A percentile compares a stretch with the other conserved stretches of the same genome.
These are phyloP conservation scores for Sapayoa aenigma DNA, from an alignment of 2,113 vertebrate genomes.

Conservation along the genomic window DNA sequence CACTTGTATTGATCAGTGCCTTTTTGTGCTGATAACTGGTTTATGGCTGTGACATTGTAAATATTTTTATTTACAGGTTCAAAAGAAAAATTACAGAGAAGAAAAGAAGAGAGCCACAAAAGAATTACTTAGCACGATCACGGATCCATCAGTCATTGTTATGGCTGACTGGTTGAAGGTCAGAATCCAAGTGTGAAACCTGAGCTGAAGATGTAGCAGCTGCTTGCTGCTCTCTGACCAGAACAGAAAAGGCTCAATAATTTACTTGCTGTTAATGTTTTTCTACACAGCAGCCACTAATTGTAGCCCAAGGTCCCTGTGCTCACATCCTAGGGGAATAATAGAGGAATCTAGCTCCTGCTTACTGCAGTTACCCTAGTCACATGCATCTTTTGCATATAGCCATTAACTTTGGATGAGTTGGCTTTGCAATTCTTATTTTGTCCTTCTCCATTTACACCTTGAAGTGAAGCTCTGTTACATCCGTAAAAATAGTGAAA, in stretches of 20 bases:
- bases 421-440: background rate
- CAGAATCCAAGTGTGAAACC: slow-evolving; percentile 50
- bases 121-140: slow-evolving; percentile 97
- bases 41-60: background rate
- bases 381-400: background rate
- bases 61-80: slow-evolving; percentile 80
- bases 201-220: background rate
- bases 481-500: background rate
- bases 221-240: background rate
- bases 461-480: background rate
- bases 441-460: background rate
- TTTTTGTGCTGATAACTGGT: background rate
- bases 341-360: background rate
- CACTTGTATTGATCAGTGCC: background rate
- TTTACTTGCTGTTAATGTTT: slow-evolving; percentile 53
- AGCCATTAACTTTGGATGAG: background rate
- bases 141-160: slow-evolving; percentile 95
- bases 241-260: slow-evolving; percentile 24
- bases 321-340: background rate
- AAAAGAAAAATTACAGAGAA: slow-evolving; percentile 99
- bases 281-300: slow-evolving; percentile 10
- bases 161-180: slow-evolving; percentile 99
- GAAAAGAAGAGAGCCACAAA: slow-evolving; percentile 98
- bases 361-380: background rate
- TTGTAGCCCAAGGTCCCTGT: background rate